Evolutionary conservation across 2,797 vertebrate species (phyloP).

Genomic region (Pagetopsis macropterus): DNA sequence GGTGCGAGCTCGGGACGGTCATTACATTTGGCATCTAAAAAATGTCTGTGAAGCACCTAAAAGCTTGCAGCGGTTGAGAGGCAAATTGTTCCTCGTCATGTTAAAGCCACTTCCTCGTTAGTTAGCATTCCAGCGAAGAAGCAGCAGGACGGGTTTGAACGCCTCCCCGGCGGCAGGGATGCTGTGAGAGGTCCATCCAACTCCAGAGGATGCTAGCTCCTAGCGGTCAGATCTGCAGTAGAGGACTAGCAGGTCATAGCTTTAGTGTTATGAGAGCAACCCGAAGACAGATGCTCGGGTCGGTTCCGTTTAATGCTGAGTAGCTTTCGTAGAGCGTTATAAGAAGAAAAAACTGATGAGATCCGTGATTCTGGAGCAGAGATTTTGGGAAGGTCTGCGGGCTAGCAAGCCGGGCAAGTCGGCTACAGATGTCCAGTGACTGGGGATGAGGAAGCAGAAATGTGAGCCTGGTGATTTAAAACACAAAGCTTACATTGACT

Average conservation of each 20-base stretch:
- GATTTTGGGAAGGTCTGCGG: conserved; percentile 57
- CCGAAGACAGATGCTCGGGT: neutral
- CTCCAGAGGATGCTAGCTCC: conserved; percentile 71
- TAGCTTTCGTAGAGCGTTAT: conserved; percentile 15
- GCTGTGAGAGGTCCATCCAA: conserved; percentile 58
- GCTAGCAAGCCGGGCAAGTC: conserved; percentile 65
- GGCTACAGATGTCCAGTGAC: conserved; percentile 54
- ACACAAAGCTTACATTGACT: neutral
- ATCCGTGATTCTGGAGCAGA: conserved; percentile 50
- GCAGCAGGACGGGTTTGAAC: conserved; percentile 19
- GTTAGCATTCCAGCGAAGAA: conserved; percentile 60
- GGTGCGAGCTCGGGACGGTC: conserved; percentile 57
- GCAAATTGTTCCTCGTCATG: conserved; percentile 43
- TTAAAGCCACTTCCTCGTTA: conserved; percentile 45
- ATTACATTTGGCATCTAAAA: conserved; percentile 61
- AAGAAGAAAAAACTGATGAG: conserved; percentile 12
- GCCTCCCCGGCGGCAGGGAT: conserved; percentile 48
- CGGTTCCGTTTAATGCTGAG: neutral
- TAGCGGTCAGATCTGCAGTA: conserved; percentile 51
- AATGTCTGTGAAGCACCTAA: conserved; percentile 35
- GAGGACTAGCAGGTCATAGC: conserved; percentile 41
- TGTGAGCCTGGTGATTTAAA: conserved; percentile 37
- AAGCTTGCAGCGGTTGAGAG: conserved; percentile 5
- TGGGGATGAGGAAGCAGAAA: conserved; percentile 16
- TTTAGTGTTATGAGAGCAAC: neutral